phyloP scores from a whole-genome alignment of 2,113 vertebrate species.

The Jaculus jaculus region DNA sequence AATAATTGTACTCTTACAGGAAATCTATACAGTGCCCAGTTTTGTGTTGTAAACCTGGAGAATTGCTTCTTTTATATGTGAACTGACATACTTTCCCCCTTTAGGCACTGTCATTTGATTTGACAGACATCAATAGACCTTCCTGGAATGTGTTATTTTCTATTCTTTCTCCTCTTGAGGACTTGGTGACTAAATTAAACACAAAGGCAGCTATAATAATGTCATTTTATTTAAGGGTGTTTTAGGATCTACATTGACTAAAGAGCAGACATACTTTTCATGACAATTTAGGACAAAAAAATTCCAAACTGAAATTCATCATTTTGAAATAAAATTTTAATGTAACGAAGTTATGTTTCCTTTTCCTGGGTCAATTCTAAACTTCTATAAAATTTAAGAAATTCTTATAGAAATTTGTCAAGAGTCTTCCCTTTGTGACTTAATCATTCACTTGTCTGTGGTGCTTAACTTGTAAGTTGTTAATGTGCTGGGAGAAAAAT shows the following conservation, averaged over 20 bases:
- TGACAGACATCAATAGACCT: constrained; percentile 6
- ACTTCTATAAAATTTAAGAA: not conserved
- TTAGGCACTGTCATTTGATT: not conserved
- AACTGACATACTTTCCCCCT: not conserved
- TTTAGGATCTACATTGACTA: not conserved
- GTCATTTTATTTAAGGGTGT: constrained; percentile 10
- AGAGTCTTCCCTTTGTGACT: not conserved
- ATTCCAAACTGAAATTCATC: constrained; percentile 3
- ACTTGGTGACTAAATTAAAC: constrained; percentile 38
- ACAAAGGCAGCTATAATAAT: not conserved
- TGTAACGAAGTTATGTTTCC: not conserved
- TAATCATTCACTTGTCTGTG: not conserved
- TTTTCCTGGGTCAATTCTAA: not conserved
- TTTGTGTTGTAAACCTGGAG: not conserved
- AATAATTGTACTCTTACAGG: not conserved
- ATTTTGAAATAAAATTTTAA: constrained; percentile 61
- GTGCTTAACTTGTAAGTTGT: not conserved
- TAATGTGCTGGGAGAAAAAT: not conserved
- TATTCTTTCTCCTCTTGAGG: not conserved
- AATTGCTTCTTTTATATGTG: constrained; percentile 10
- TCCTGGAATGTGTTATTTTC: not conserved
- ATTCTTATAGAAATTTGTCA: constrained; percentile 1
- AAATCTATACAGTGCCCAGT: not conserved
- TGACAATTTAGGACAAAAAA: not conserved
- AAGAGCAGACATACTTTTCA: constrained; percentile 16